phyloP scores from a whole-genome alignment of 53 echinoderm and acorn worm genomes.

The Pentamera pediparva region DNA sequence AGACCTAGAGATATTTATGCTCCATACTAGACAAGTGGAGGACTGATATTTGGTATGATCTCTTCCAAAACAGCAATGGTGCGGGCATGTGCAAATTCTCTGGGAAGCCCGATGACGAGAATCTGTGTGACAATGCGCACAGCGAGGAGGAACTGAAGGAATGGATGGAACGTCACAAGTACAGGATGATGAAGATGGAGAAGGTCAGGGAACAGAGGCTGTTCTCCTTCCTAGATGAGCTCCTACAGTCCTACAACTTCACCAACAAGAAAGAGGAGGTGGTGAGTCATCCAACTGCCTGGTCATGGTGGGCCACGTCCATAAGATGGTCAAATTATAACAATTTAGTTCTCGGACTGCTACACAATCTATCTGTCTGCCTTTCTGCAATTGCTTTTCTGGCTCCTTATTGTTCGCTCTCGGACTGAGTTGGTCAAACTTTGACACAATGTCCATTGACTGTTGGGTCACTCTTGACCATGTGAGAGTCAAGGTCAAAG shows the following conservation, averaged over 20 bases:
- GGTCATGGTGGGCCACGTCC: neutral
- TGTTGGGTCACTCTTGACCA: neutral
- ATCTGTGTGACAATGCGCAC: conserved; percentile 75
- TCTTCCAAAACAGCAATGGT: conserved; percentile 39
- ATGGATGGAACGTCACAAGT: conserved; percentile 81
- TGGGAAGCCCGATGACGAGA: conserved; percentile 52
- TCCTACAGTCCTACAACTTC: conserved; percentile 73
- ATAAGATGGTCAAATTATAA: too few species aligned
- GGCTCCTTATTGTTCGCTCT: too few species aligned
- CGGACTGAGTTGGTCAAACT: too few species aligned
- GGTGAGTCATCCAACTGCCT: conserved; percentile 44
- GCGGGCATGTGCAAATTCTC: conserved; percentile 55
- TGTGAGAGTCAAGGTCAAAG: neutral
- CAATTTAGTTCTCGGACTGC: too few species aligned
- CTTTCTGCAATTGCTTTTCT: neutral
- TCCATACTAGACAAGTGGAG: too few species aligned
- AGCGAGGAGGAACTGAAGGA: conserved; percentile 77
- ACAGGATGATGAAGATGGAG: conserved; percentile 90
- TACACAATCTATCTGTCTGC: too few species aligned
- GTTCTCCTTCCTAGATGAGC: conserved; percentile 76
- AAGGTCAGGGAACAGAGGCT: conserved; percentile 78
- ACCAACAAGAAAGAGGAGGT: conserved; percentile 69
- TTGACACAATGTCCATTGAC: neutral
- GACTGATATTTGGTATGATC: neutral
- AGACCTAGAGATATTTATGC: too few species aligned